A percentile compares a stretch with the other conserved stretches of the same genome.
phyloP scores from a whole-genome alignment of 2,113 vertebrate genomes.

The Mungos mungo region DNA sequence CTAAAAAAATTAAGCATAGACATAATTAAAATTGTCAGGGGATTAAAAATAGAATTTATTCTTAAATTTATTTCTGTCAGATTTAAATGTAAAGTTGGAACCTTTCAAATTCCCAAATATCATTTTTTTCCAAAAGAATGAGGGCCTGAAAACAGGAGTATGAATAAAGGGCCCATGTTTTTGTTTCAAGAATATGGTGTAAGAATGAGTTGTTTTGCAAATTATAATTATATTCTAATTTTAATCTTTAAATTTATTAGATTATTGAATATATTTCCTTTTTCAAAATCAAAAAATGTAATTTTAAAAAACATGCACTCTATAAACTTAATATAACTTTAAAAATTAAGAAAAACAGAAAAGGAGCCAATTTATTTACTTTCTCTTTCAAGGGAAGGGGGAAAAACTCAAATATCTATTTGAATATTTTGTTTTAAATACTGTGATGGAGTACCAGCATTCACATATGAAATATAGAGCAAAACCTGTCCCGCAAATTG shows the following conservation, averaged over 20 bases:
- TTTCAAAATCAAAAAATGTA: background rate
- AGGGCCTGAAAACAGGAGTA: background rate
- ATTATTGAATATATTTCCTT: background rate
- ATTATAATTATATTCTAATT: background rate
- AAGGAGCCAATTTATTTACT: background rate
- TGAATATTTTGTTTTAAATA: background rate
- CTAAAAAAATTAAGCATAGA: background rate
- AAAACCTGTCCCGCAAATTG: background rate
- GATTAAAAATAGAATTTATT: background rate
- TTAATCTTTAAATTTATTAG: background rate
- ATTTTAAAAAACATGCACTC: background rate
- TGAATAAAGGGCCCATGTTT: background rate
- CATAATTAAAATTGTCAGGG: background rate
- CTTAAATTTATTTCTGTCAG: background rate
- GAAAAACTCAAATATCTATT: background rate
- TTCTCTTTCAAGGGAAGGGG: background rate
- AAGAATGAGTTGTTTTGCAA: background rate
- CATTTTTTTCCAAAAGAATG: background rate
- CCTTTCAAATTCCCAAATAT: background rate
- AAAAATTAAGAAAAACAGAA: background rate
- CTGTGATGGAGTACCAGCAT: background rate
- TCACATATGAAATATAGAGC: background rate
- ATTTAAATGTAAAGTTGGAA: background rate
- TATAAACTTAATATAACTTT: background rate
- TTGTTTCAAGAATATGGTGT: background rate